A percentile compares a stretch with the other conserved stretches of the same genome.
Evolutionary conservation across 2,797 vertebrate genomes (phyloP).

Genomic region (Clarias laeviceps): DNA sequence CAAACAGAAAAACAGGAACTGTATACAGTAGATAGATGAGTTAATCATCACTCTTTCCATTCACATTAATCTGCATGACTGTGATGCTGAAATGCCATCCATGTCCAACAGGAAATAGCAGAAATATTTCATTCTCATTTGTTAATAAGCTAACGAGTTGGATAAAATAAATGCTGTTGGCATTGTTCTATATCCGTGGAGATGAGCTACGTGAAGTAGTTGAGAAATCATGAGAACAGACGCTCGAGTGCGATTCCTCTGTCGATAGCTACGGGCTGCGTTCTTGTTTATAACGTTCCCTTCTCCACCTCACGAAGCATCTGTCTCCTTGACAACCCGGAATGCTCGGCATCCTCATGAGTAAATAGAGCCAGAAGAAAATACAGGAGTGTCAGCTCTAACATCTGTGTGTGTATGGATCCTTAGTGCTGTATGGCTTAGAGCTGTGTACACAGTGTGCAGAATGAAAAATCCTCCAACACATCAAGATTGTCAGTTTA

Average conservation of each 20-base stretch:
- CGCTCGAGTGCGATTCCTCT: neutral
- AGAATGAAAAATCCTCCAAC: neutral
- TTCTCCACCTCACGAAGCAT: constrained; percentile 20
- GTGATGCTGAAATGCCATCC: neutral
- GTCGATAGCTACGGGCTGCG: constrained; percentile 2
- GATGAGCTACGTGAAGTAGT: neutral
- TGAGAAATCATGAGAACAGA: neutral
- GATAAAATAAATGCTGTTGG: neutral
- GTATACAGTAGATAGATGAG: neutral
- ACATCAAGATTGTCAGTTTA: neutral
- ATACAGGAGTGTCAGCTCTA: constrained; percentile 26
- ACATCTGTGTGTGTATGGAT: constrained; percentile 41
- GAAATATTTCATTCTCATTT: neutral
- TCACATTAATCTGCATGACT: neutral
- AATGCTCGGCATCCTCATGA: constrained; percentile 23
- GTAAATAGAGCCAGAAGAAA: constrained; percentile 30
- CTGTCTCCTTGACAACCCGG: constrained; percentile 49
- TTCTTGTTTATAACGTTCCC: constrained; percentile 8
- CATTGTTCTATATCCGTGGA: constrained; percentile 1
- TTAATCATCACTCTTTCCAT: no score
- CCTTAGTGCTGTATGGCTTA: constrained; percentile 18
- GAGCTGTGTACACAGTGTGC: constrained; percentile 16
- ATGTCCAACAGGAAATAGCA: neutral
- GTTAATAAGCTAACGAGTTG: neutral
- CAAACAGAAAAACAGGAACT: neutral